Conservation (phyloP, 2,888 invertebrate genomes). For the Microctonus brassicae region DNA sequence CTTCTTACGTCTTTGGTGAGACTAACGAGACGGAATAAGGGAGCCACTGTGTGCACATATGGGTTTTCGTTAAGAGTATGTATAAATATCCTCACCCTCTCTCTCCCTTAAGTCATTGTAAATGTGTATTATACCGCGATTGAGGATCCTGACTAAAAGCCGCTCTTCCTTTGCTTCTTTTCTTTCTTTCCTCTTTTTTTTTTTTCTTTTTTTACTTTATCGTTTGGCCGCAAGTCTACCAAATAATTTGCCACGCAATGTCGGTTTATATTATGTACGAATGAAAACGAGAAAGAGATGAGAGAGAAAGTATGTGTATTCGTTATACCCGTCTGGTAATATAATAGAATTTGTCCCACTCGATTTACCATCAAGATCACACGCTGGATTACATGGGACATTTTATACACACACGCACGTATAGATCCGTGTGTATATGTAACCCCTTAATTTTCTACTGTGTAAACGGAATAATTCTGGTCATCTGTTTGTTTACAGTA, state of each 20-base stretch:
- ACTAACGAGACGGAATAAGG: constrained; percentile 52
- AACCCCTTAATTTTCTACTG: not conserved
- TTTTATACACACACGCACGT: too few relatives aligned
- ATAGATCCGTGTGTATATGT: not conserved
- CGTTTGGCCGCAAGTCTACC: constrained; percentile 38
- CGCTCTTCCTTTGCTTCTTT: not conserved
- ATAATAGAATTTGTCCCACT: constrained; percentile 28
- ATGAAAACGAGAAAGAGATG: not conserved
- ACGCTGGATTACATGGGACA: constrained; percentile 14
- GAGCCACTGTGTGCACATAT: constrained; percentile 46
- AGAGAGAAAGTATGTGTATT: not conserved
- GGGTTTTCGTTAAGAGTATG: constrained; percentile 23
- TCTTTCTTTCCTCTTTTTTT: not conserved
- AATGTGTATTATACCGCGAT: constrained; percentile 40
- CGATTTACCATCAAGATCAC: constrained; percentile 23
- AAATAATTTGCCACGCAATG: constrained; percentile 39
- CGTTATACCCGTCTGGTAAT: constrained; percentile 11
- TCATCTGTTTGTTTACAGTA: not conserved
- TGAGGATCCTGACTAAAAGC: constrained; percentile 38
- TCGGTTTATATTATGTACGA: not conserved
- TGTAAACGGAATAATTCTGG: too few relatives aligned
- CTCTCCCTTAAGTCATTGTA: constrained; percentile 36
- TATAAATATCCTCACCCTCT: constrained; percentile 22
- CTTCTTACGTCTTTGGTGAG: constrained; percentile 40
- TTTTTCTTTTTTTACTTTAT: constrained; percentile 21